Base-by-base conservation (phyloP, 2,113 vertebrate genomes). In the Rhinogobius similis region DNA sequence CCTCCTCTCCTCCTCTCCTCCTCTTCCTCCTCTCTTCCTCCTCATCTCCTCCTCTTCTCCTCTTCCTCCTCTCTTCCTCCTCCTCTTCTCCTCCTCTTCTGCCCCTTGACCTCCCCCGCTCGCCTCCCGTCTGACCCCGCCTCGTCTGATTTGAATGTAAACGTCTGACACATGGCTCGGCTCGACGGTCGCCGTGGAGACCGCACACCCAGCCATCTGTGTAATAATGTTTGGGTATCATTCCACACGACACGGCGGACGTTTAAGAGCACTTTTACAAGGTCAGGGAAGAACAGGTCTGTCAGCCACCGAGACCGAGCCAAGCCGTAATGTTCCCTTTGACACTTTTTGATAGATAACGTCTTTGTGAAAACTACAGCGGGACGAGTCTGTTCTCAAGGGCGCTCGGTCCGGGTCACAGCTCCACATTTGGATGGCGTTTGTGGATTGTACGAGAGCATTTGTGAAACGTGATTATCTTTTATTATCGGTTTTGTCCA, bases 151-250 rank as follows among this genome's bases (percentile, higher is more conserved):
- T 72, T 62, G 63, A 77, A 66, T 72, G 73, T 68, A 83, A 88
- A 87, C 78, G 29, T 75, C 67, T n/a, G n/a, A n/a, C n/a, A n/a
- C n/a, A n/a, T n/a, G n/a, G n/a, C n/a, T n/a, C n/a, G n/a, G n/a
- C n/a, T n/a, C n/a, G 43, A 4, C 16, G 20, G 14, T n/a, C 78
- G 76, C 82, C 82, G 76, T 72, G 61, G 79, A 85, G 87, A 86
- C 85, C 82, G 81, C 83, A 39, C 12, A 59, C 66, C 69, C 79
- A 75, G 29, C 79, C 89, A 79, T 84, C 83, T 86, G 86, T 82
- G 73, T 81, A 85, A 88, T 81, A 81, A 82, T 84, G 81, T 90
- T 82, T 82, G 87, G 84, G 77, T 75, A 72, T 87, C 78, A 68
- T 83, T 86, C 81, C 86, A 79, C 75, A 81, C 2, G 29, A 6